Conservation (phyloP, 2,888 invertebrate species). For the Caenorhabditis sp. region DNA sequence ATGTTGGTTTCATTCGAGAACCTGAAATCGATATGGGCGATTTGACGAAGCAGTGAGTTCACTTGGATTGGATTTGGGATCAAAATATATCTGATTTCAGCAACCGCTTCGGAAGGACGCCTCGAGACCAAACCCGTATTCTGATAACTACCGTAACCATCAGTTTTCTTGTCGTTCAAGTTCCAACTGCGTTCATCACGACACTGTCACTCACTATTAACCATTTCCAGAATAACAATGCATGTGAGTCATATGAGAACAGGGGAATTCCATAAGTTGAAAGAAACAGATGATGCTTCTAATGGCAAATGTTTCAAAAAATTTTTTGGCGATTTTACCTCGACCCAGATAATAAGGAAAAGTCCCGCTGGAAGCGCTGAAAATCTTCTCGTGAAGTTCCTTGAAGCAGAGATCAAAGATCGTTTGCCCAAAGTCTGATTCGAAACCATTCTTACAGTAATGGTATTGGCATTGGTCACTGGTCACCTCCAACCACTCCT, state of each 20-base stretch:
- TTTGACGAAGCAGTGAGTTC: conserved; percentile 78
- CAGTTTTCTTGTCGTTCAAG: conserved; percentile 81
- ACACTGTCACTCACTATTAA: conserved; percentile 81
- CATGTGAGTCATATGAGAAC: conserved; percentile 75
- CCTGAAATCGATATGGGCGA: conserved; percentile 81
- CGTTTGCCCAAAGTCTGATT: too few relatives aligned
- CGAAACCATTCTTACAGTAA: too few relatives aligned
- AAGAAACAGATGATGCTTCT: too few relatives aligned
- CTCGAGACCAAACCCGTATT: conserved; percentile 82
- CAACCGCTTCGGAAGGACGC: conserved; percentile 82
- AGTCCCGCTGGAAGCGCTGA: too few relatives aligned
- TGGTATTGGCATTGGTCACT: conserved; percentile 78
- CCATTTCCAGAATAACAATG: conserved; percentile 80
- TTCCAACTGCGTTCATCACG: conserved; percentile 82
- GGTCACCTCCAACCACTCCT: conserved; percentile 82
- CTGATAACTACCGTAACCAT: conserved; percentile 82
- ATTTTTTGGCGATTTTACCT: too few relatives aligned
- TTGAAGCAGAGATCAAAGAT: too few relatives aligned
- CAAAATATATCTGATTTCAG: conserved; percentile 63
- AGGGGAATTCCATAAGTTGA: too few relatives aligned
- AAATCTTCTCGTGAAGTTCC: too few relatives aligned
- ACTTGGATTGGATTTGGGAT: neutral
- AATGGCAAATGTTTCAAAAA: neutral
- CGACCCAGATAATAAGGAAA: too few relatives aligned
- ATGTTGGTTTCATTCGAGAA: conserved; percentile 82